Percentiles rank a stretch among this genome's conserved stretches.
Evolutionary conservation across 2,888 invertebrate genomes (phyloP).

Genomic region (Hypercompe scribonia): DNA sequence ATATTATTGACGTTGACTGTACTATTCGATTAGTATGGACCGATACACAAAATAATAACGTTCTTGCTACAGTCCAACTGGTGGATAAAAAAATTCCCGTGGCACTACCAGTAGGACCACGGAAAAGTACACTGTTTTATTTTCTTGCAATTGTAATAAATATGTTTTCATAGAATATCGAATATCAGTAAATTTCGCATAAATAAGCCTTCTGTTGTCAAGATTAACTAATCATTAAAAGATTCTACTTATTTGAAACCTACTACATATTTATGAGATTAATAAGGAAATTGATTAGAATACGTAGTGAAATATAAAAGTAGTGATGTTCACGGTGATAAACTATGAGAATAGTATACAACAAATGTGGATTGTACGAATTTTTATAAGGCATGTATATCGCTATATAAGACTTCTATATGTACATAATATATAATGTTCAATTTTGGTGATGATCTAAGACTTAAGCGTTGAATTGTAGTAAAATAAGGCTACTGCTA

Average conservation of each 20-base stretch:
- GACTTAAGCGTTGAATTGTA: slow-evolving; percentile 1
- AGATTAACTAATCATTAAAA: slow-evolving; percentile 24
- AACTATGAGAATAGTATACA: slow-evolving; percentile 12
- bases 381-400: slow-evolving; percentile 10
- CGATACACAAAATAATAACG: too few species aligned
- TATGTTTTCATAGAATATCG: background rate
- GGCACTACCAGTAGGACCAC: too few species aligned
- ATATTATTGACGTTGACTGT: too few species aligned
- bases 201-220: slow-evolving; percentile 3
- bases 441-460: background rate
- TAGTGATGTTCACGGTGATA: slow-evolving; percentile 4
- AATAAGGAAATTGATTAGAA: slow-evolving; percentile 14
- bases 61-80: too few species aligned
- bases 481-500: slow-evolving; percentile 34
- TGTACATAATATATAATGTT: slow-evolving; percentile 1
- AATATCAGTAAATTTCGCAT: too few species aligned
- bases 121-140: background rate
- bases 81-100: too few species aligned
- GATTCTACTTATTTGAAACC: slow-evolving; percentile 23
- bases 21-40: too few species aligned
- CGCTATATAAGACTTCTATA: background rate
- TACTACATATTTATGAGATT: slow-evolving; percentile 19
- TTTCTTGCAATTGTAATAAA: background rate
- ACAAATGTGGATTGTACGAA: slow-evolving; percentile 5
- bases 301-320: slow-evolving; percentile 15